Conservation (phyloP, 2,888 invertebrate species). For the Malthinus flaveolus region DNA sequence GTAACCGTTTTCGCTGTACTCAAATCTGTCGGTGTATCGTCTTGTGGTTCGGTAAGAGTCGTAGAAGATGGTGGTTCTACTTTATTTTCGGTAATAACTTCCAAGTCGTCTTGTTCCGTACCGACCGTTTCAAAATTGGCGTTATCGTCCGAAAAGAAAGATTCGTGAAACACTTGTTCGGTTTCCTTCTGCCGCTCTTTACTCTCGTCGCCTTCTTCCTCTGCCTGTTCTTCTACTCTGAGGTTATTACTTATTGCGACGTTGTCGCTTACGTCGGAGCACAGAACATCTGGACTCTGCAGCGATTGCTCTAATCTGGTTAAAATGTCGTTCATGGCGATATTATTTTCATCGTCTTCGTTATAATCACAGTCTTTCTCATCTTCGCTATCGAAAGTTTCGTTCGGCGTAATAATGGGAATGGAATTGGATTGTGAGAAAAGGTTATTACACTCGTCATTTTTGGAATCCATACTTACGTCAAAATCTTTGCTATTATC, state of each 20-base stretch:
- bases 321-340: conserved; percentile 62
- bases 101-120: neutral
- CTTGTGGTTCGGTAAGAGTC: conserved; percentile 5
- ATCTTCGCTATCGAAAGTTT: conserved; percentile 31
- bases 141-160: neutral
- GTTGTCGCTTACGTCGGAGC: conserved; percentile 9
- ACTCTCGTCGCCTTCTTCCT: conserved; percentile 36
- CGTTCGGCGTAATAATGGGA: conserved; percentile 5
- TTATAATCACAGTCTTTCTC: conserved; percentile 52
- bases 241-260: conserved; percentile 8
- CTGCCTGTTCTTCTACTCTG: neutral
- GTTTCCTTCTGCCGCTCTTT: neutral
- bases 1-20: conserved; percentile 34
- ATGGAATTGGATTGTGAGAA: conserved; percentile 3
- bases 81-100: too few relatives aligned
- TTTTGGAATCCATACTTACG: conserved; percentile 5
- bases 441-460: conserved; percentile 48
- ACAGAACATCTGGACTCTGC: conserved; percentile 48
- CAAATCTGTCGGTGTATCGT: conserved; percentile 44
- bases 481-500: conserved; percentile 1
- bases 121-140: neutral
- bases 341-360: conserved; percentile 52
- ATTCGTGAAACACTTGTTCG: neutral
- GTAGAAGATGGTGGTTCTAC: neutral
- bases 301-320: conserved; percentile 66